Base-by-base conservation (phyloP, 2,888 invertebrate genomes). In the Acleris cristana region DNA sequence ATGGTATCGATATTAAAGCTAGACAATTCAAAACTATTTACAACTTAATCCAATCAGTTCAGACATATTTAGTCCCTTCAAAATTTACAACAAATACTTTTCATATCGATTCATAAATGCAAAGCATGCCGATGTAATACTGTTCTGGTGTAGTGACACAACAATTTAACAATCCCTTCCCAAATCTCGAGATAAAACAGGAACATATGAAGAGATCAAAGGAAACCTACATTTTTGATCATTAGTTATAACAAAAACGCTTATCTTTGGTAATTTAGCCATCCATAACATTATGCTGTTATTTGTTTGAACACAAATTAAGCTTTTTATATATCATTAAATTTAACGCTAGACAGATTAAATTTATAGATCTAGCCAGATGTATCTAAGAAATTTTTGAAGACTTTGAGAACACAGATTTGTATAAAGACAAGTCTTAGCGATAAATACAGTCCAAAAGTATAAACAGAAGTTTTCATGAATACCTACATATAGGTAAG, bases 21-120 rank as follows among this genome's bases (percentile, higher is more conserved):
- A 82, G 73, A 80, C 73, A 80, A 79, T 81, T 84, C 66, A 78
- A 76, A 76, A 78, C 76, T 87, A 90, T 87, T 80, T 89, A 90
- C 86, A 90, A 72, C 88, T 89, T 89, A 91, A 80, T 78, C 79
- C 89, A 87, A 91, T 92, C 92, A 92, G 92, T 92, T 90, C 92
- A 87, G 86, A 89, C 87, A 85, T 78, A 77, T 71, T 76, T 78
- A 82, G 84, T 85, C 84, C 75, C 72, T 72, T 79, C 81, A 79
- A 77, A 83, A 80, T 80, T 76, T 82, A 83, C 80, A 80, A 70
- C 26, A 62, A 51, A 64, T 2, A 18, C 51, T 62, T 53, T 62
- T 58, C 62, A 61, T 58, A 55, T 56, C 44, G 48, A 80, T 79
- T 74, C 79, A 82, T 78, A 81, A 66, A 70, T 70, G 70, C 75